phyloP scores from a whole-genome alignment of 64 coral and sea anemone genomes.

The Trachythela sp. region DNA sequence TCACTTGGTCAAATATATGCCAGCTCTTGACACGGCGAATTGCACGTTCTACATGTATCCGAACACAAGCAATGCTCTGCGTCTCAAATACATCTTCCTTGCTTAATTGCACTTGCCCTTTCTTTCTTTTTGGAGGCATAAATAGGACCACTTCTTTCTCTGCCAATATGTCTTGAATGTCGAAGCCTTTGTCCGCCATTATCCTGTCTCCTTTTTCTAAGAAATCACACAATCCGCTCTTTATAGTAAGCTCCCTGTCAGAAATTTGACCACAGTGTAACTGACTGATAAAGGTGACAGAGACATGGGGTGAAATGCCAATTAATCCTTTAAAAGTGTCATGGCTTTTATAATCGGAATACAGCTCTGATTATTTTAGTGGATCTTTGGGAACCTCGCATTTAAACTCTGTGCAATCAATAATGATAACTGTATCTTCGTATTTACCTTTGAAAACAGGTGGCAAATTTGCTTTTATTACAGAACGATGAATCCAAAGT shows the following conservation, averaged over 20 bases:
- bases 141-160: neutral
- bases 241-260: conserved; percentile 38
- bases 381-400: conserved; percentile 36
- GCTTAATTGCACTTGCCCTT: neutral
- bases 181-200: neutral
- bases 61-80: neutral
- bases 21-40: neutral
- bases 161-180: neutral
- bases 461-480: conserved; percentile 44
- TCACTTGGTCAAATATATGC: neutral
- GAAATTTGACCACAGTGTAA: conserved; percentile 60
- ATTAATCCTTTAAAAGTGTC: conserved; percentile 55
- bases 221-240: neutral
- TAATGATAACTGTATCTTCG: conserved; percentile 32
- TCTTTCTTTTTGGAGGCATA: neutral
- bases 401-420: conserved; percentile 47
- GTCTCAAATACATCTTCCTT: conserved; percentile 8
- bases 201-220: neutral
- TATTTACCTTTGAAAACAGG: conserved; percentile 37
- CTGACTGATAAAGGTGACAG: conserved; percentile 50
- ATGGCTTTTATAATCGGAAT: conserved; percentile 54
- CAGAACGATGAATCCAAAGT: conserved; percentile 14
- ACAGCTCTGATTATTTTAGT: conserved; percentile 46
- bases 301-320: conserved; percentile 51
- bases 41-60: neutral